These are phyloP conservation scores for Melanaphis sacchari DNA, from an alignment of 1,140 invertebrate genomes.

Conservation along the genomic window DNA sequence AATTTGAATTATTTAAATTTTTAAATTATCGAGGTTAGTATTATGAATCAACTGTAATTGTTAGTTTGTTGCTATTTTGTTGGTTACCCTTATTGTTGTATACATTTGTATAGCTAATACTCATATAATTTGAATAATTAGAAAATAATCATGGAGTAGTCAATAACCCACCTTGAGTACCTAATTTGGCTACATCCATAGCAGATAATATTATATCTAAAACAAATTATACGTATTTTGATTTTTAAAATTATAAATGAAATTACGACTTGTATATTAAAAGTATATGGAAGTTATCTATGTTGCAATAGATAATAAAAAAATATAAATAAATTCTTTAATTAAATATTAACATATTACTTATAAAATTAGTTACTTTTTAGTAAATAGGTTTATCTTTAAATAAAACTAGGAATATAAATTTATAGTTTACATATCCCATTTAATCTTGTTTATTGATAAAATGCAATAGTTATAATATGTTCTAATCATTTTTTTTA, in stretches of 20 bases:
- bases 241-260: not conserved
- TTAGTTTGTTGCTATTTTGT: not conserved
- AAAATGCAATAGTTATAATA: not conserved
- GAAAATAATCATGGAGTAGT: too few species aligned
- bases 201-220: not conserved
- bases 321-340: not conserved
- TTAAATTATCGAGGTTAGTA: not conserved
- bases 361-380: not conserved
- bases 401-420: not conserved
- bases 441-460: not conserved
- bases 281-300: not conserved
- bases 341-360: not conserved
- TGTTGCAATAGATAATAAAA: not conserved
- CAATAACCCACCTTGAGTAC: not conserved
- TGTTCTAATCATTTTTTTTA: not conserved
- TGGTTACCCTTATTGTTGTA: not conserved
- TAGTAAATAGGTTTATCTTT: not conserved
- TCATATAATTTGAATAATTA: not conserved
- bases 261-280: not conserved
- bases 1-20: not conserved
- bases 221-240: not conserved
- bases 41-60: not conserved
- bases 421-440: not conserved
- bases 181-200: not conserved
- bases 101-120: not conserved